Percentiles rank a stretch among this genome's conserved stretches.
Evolutionary conservation across 2,113 vertebrate species (phyloP).

Genomic region (Sisor rabdophorus): DNA sequence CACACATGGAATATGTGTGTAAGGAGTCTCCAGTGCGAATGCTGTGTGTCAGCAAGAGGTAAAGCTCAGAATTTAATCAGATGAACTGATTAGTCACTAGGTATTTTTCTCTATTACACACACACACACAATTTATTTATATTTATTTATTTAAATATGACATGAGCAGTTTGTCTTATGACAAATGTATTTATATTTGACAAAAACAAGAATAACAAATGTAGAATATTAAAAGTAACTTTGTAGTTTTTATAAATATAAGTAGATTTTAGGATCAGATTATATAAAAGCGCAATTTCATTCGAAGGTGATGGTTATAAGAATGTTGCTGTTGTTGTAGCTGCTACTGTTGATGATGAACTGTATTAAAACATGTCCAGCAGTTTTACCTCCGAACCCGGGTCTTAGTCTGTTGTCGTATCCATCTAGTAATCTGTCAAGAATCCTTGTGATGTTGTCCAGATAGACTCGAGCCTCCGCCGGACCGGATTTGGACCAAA

Average conservation of each 20-base stretch:
- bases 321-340: neutral
- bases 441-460: constrained; percentile 86
- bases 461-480: constrained; percentile 74
- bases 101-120: neutral
- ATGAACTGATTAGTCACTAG: too few species aligned
- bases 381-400: constrained; percentile 81
- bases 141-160: neutral
- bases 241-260: neutral
- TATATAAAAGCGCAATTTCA: too few species aligned
- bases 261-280: neutral
- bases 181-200: neutral
- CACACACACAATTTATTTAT: neutral
- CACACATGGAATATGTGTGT: too few species aligned
- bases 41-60: too few species aligned
- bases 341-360: neutral
- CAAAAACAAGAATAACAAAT: neutral
- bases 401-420: constrained; percentile 92
- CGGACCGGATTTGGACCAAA: constrained; percentile 61
- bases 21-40: too few species aligned
- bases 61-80: too few species aligned
- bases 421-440: constrained; percentile 89
- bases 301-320: too few species aligned
- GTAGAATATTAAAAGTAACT: neutral
- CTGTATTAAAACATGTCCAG: neutral
- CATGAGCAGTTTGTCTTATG: neutral